Conservation (phyloP, 2,113 vertebrate species). For the Semnornis frantzii region DNA sequence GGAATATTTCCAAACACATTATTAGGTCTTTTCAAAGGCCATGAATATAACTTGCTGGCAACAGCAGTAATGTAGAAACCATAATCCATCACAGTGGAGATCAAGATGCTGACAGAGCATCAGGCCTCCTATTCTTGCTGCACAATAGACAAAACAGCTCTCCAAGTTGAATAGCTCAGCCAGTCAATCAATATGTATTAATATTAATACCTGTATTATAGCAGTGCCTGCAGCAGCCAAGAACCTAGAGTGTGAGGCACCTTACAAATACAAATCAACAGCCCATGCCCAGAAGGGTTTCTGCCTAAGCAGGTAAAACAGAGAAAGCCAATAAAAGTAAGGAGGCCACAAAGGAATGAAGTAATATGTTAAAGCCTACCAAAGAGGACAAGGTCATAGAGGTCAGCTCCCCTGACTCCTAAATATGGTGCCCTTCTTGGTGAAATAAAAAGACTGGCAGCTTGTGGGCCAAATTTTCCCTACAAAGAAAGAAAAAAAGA, state of each 20-base stretch:
- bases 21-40: conserved; percentile 20
- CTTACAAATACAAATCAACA: background rate
- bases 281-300: background rate
- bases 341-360: background rate
- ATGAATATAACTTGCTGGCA: conserved; percentile 29
- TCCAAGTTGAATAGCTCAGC: background rate
- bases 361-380: rapidly evolving
- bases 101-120: conserved; percentile 24
- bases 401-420: background rate
- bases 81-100: background rate
- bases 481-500: background rate
- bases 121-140: background rate
- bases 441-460: background rate
- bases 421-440: too few relatives aligned
- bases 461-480: background rate
- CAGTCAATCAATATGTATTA: background rate
- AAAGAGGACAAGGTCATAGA: background rate
- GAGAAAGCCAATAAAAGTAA: background rate
- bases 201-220: background rate
- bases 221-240: background rate
- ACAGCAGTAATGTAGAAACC: background rate
- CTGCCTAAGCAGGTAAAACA: background rate
- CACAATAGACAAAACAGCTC: background rate
- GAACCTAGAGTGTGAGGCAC: background rate
- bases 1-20: conserved; percentile 24